phyloP scores from a whole-genome alignment of 1,140 invertebrate genomes.

The Cotesia glomerata region DNA sequence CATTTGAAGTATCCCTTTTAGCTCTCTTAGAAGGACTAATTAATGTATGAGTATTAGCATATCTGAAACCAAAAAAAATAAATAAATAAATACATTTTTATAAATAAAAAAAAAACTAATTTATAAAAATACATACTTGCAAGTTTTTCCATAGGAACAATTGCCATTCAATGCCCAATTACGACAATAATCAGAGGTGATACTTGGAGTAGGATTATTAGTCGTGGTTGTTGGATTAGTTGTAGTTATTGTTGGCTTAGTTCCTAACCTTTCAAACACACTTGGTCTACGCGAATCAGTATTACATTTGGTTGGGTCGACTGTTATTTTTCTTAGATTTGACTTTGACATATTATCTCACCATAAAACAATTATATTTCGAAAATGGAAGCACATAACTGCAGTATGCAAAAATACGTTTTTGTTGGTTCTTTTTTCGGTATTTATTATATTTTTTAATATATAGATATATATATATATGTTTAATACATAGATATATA shows the following conservation, averaged over 20 bases:
- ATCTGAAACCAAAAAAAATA: constrained; percentile 51
- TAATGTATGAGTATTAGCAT: constrained; percentile 74
- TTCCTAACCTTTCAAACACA: constrained; percentile 81
- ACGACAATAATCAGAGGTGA: constrained; percentile 70
- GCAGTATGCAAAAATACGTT: constrained; percentile 47
- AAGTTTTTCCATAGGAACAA: constrained; percentile 77
- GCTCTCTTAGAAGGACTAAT: constrained; percentile 77
- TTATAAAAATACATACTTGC: constrained; percentile 64
- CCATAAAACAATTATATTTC: constrained; percentile 60
- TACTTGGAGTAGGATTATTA: constrained; percentile 49
- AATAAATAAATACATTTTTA: not conserved
- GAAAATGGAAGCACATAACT: constrained; percentile 62
- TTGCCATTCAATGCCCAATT: constrained; percentile 77
- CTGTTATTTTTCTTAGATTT: constrained; percentile 79
- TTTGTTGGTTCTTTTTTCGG: not conserved
- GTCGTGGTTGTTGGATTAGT: constrained; percentile 71
- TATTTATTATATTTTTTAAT: not conserved
- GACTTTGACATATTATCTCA: constrained; percentile 76
- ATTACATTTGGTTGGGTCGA: constrained; percentile 74
- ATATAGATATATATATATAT: too few species aligned
- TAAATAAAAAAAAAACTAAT: constrained; percentile 9
- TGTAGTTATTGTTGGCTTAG: constrained; percentile 66
- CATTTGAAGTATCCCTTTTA: constrained; percentile 70
- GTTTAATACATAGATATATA: too few species aligned
- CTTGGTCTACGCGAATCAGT: constrained; percentile 71